Evolutionary conservation across 2,113 vertebrate species (phyloP), one percentile per base, ranked within the genome.

Genomic region (Gymnorhina tibicen): DNA sequence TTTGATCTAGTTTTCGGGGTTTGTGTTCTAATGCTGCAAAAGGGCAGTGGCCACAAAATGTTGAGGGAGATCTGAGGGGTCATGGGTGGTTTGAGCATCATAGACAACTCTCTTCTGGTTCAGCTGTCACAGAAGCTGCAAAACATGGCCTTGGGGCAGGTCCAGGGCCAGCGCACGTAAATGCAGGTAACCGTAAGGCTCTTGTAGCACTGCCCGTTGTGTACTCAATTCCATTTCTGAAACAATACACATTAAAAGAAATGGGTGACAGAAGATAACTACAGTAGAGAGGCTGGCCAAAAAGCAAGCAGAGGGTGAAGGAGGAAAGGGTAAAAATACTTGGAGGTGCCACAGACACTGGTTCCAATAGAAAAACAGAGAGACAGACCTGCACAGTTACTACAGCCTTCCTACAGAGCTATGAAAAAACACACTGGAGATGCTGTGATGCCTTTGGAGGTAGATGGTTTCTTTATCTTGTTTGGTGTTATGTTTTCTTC

Each of bases 151-250:
- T 13, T 41, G 37, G 37, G 53, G 50, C 0, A 3, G 49, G 26
- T 33, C 12, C 1, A 3, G 47, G 32, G 47, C 30, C 59, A 35
- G 26, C 1, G 22, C 28, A 72, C 56, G 53, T 12, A 44, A 20
- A 28, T 1, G 9, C 47, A 78, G 53, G 19, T 13, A 37, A 37
- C 42, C 7, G 11, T 5, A 5, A 16, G 20, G 68, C 44, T 64
- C 68, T 13, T 18, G 13, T 13, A 20, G 50, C 17, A 1, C 50
- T 66, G 37, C 39, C 63, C 0, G 0, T 3, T 17, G 37, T 3
- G 0, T 9, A 19, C 8, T 19, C 44, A 42, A 8, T 19, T 63
- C 42, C 4, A 4, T 13, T 41, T 75, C 44, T 55, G 35, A 72
- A 86, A 70, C 33, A 68, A 46, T 7, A 28, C 26, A 16, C 5